Conservation (phyloP, 2,888 invertebrate species). For the Agrenia bidenticulata region DNA sequence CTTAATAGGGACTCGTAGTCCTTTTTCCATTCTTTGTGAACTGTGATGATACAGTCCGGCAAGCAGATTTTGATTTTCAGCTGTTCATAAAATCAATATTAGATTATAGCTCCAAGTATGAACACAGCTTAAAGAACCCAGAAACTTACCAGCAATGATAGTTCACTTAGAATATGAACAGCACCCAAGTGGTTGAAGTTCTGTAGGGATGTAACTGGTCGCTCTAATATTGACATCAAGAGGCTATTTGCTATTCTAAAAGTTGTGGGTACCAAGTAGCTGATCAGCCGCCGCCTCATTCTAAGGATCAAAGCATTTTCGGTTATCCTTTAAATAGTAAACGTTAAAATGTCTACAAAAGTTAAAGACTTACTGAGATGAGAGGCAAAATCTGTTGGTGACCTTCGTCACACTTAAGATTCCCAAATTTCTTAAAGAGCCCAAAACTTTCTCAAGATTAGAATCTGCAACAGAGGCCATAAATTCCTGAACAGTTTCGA, state of each 20-base stretch:
- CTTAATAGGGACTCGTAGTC: slow-evolving; percentile 16
- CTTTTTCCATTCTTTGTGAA: slow-evolving; percentile 13
- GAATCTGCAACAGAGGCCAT: slow-evolving; percentile 16
- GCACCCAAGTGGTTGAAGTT: neutral
- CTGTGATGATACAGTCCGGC: slow-evolving; percentile 1
- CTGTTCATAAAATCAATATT: slow-evolving; percentile 4
- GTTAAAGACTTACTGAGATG: slow-evolving; percentile 16
- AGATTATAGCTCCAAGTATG: no score
- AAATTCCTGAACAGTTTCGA: slow-evolving; percentile 26
- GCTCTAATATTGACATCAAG: neutral
- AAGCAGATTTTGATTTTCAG: neutral
- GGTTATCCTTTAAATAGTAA: no score
- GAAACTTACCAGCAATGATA: neutral
- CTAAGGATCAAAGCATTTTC: neutral
- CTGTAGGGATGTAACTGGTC: neutral
- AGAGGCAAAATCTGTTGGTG: slow-evolving; percentile 22
- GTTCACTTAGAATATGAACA: slow-evolving; percentile 1
- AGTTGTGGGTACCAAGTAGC: neutral
- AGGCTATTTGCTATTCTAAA: neutral
- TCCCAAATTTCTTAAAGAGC: slow-evolving; percentile 18
- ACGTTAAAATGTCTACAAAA: no score
- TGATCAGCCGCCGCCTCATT: neutral
- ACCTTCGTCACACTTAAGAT: slow-evolving; percentile 10
- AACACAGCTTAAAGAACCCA: no score
- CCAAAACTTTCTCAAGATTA: slow-evolving; percentile 28